Base-by-base conservation (phyloP, 2,888 invertebrate genomes). In the Cephalotes varians region DNA sequence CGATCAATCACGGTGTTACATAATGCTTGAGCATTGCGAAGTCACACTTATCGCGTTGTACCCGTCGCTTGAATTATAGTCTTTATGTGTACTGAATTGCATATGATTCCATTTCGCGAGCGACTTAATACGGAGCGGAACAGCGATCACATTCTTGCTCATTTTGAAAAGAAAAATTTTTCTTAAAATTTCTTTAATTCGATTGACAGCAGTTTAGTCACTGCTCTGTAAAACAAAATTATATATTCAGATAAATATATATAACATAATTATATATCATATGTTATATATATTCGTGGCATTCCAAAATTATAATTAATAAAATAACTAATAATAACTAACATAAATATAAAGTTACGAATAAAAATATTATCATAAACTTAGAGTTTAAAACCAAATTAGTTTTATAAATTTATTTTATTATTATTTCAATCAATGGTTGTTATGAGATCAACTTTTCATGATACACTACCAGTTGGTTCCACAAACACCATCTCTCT, bases 21-120 rank as follows among this genome's bases (percentile, higher is more conserved):
- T 82, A 86, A 88, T 25, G 73, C 81, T 86, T 47, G 77, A 81
- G 81, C 84, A 88, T 82, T 82, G 85, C 37, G 58, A 58, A 82
- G 40, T 85, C 72, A 74, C 67, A 86, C 58, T 85, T 85, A 84
- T 88, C 74, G 88, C 34, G 49, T 56, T 64, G 60, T 67, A 82
- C 67, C 21, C 37, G 69, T 74, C 82, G 85, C 84, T 87, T 87
- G 86, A 89, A 85, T 89, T 89, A 89, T 87, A 84, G 84, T 69
- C 76, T 58, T 79, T 67, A 71, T 83, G 88, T 81, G 81, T 44
- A 25, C 81, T 67, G 89, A 89, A 89, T 89, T 88, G 84, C 84
- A 72, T 89, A 89, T 83, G 82, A 88, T 77, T 85, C 72, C 72
- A 79, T 82, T 84, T 82, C 58, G 60, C 80, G 81, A 37, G 34